phyloP scores from a whole-genome alignment of 1,140 invertebrate species.

The Danaus melanippus region DNA sequence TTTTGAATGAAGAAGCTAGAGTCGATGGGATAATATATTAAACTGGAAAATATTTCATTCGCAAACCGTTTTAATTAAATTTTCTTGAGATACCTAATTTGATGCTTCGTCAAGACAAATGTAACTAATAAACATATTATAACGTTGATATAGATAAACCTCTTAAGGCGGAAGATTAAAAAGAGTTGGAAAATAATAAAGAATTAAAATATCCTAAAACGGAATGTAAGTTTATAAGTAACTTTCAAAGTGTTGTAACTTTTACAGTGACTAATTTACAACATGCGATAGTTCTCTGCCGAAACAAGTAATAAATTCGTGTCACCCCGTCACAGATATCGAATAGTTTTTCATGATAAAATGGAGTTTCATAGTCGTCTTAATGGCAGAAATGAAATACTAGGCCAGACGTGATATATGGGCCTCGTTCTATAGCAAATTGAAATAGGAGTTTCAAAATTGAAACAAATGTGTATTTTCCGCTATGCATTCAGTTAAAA shows the following conservation, averaged over 20 bases:
- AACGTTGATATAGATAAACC: no score
- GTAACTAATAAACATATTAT: no score
- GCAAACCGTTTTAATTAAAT: no score
- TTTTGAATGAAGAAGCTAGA: no score
- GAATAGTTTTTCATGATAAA: conserved; percentile 47
- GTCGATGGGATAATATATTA: no score
- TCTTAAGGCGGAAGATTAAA: no score
- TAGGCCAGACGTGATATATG: conserved; percentile 29
- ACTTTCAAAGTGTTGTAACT: neutral
- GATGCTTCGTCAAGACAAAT: no score
- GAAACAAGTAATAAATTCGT: conserved; percentile 23
- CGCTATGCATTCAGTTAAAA: no score
- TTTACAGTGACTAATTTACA: conserved; percentile 14
- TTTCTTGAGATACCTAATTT: no score
- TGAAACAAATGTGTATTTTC: conserved; percentile 18
- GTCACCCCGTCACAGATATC: conserved; percentile 23
- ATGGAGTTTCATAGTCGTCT: conserved; percentile 40
- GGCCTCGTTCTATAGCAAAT: conserved; percentile 21
- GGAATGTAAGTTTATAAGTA: neutral
- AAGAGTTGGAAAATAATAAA: no score
- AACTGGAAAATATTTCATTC: no score
- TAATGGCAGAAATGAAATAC: conserved; percentile 44
- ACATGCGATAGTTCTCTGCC: conserved; percentile 15
- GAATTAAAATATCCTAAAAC: no score
- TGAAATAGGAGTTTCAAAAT: conserved; percentile 24